These are phyloP conservation scores for Microcebus jonahi DNA, from an alignment of 2,113 vertebrate genomes.

Conservation along the genomic window DNA sequence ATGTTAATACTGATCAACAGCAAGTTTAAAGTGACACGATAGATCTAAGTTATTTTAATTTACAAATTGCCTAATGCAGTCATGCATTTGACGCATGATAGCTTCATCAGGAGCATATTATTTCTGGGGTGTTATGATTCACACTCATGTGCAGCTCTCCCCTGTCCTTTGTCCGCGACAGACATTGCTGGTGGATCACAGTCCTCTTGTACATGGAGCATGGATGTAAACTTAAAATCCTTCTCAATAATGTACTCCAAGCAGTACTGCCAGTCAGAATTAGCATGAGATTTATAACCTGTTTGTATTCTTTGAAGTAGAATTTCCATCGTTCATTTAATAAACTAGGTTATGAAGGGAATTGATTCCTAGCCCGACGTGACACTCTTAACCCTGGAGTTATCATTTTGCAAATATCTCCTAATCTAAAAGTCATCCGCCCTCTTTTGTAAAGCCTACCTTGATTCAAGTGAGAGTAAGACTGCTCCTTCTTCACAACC, in stretches of 20 bases:
- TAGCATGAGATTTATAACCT: not conserved
- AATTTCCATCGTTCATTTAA: conserved; percentile 23
- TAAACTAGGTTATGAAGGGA: not conserved
- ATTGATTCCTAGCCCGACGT: not conserved
- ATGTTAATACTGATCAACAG: conserved; percentile 9
- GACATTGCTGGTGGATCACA: not conserved
- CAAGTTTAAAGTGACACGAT: not conserved
- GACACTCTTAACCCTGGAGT: not conserved
- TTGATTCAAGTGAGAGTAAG: not conserved
- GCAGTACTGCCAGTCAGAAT: not conserved
- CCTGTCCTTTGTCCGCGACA: not conserved
- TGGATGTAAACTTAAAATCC: conserved; percentile 3
- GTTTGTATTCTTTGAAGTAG: conserved; percentile 24
- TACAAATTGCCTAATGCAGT: not conserved
- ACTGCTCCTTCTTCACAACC: not conserved
- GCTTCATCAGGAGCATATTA: not conserved
- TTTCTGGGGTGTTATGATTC: not conserved
- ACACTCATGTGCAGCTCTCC: not conserved
- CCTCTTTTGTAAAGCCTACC: not conserved
- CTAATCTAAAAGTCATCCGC: not conserved
- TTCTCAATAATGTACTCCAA: not conserved
- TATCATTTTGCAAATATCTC: not conserved
- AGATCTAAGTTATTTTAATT: conserved; percentile 25
- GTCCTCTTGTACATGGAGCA: not conserved
- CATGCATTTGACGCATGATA: not conserved